Conservation (phyloP, 2,888 invertebrate genomes). For the Mesorhabditis belari region DNA sequence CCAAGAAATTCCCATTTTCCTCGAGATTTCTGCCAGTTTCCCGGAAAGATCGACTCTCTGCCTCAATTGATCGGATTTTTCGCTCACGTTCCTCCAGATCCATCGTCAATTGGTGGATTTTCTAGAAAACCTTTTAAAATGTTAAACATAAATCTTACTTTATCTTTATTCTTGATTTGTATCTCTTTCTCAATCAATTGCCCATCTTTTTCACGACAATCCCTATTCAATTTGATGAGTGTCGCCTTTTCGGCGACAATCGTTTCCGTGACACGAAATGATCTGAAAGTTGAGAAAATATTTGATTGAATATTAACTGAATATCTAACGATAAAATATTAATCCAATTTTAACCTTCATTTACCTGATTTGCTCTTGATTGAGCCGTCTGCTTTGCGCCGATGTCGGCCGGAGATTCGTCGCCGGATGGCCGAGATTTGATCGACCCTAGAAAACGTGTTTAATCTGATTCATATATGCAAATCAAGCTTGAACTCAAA, state of each 20-base stretch:
- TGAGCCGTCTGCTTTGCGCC: no score
- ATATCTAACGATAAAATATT: no score
- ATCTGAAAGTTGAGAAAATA: no score
- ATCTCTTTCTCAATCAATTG: slow-evolving; percentile 22
- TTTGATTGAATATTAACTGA: no score
- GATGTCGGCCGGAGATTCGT: no score
- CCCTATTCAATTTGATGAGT: slow-evolving; percentile 31
- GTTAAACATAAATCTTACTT: slow-evolving; percentile 7
- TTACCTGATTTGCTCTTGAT: no score
- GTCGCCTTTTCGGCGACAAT: slow-evolving; percentile 28
- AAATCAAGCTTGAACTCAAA: no score
- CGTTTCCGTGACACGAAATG: not conserved
- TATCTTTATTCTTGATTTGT: slow-evolving; percentile 21
- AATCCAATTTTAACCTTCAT: no score
- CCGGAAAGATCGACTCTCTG: not conserved
- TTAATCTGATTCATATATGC: no score
- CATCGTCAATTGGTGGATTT: not conserved
- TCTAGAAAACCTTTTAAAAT: no score
- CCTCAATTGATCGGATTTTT: not conserved
- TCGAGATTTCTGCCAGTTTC: not conserved
- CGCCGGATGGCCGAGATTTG: no score
- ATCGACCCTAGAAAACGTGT: no score
- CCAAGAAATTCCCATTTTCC: not conserved
- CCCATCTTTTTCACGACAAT: slow-evolving; percentile 23
- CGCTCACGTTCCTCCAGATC: not conserved